Evolutionary conservation across 92 coral and sea anemone species (phyloP), one percentile per base, ranked within the genome.

Genomic region (Epizoanthus rinbou): DNA sequence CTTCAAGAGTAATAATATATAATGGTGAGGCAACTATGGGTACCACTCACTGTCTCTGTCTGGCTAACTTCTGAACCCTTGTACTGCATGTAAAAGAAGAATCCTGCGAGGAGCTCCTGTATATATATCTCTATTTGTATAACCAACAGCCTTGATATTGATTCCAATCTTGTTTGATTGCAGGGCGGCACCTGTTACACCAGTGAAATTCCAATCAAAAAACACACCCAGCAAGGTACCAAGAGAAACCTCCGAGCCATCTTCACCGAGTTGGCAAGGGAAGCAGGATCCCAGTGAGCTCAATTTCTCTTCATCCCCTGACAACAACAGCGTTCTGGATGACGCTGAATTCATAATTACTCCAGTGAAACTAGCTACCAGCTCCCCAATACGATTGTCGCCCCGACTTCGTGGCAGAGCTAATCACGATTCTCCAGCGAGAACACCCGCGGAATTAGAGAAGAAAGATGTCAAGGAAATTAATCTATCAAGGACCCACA

Each of bases 321-420:
- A 59, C 8, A 78, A 43, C 64, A 14, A 1, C 23, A 14, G 14
- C 3, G 25, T 69, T 6, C 82, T 13, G 8, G 82, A 78, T 43
- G 82, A 78, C 43, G 62, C 62, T 16, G 82, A 41, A 21, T 22
- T 16, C 14, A 21, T 62, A 43, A 78, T 78, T 62, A 78, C 82
- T 39, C 82, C 82, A 39, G 82, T 62, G 70, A 78, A 78, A 11
- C 82, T 41, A 63, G 70, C 62, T 78, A 21, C 82, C 28, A 8
- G 39, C 45, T 78, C 81, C 4, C 81, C 68, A 58, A 18, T 19
- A 3, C 24, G 21, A 15, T 76, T 18, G 24, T 78, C 82, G n/a
- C 43, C 71, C 21, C n/a, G 39, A 25, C 57, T 4, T 60, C 54
- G 10, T 41, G 58, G 64, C 15, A 39, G 31, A 13, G 24, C 19